Percentiles rank a stretch among this genome's conserved stretches.
These are phyloP conservation scores for Trichonephila inaurata DNA, from an alignment of 1,140 invertebrate species.

Conservation along the genomic window DNA sequence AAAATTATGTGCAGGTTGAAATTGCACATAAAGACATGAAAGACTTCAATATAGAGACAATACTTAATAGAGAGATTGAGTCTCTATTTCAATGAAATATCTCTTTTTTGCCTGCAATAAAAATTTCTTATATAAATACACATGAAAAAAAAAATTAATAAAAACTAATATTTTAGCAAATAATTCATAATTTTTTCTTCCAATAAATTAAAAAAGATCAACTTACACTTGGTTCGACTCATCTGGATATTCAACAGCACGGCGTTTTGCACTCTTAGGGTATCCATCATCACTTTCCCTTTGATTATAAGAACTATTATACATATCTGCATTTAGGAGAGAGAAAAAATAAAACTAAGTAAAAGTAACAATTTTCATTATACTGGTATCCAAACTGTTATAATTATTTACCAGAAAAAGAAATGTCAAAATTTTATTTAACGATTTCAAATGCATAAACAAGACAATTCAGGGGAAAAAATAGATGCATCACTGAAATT, in stretches of 20 bases:
- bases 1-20: not conserved
- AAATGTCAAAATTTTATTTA: not conserved
- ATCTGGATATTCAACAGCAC: conserved; percentile 53
- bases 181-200: too few relatives aligned
- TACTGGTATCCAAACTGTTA: not conserved
- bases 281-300: conserved; percentile 50
- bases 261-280: conserved; percentile 40
- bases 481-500: too few relatives aligned
- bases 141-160: not conserved
- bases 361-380: not conserved
- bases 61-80: conserved; percentile 1
- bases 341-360: not conserved
- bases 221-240: conserved; percentile 7
- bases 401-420: not conserved
- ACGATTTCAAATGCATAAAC: too few relatives aligned
- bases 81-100: not conserved
- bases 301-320: not conserved
- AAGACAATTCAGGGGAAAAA: too few relatives aligned
- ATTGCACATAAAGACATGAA: not conserved
- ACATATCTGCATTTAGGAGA: conserved; percentile 36
- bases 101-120: conserved; percentile 10
- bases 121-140: not conserved
- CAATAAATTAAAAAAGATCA: not conserved
- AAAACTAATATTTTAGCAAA: too few relatives aligned
- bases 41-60: not conserved